Evolutionary conservation across 1,140 invertebrate genomes (phyloP).

Genomic region (Homarus americanus): DNA sequence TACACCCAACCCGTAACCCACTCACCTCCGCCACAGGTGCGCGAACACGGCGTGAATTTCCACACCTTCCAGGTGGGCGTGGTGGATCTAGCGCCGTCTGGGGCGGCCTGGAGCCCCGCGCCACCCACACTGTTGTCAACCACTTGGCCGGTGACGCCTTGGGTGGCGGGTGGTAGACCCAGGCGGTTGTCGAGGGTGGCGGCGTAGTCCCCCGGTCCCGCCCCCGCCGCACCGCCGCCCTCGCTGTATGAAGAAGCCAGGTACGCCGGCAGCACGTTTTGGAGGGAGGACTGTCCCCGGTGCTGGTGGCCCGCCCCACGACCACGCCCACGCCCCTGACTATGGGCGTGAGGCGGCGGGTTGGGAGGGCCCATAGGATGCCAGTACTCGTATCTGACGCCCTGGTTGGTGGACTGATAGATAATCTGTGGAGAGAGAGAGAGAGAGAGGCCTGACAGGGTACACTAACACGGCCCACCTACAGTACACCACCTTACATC

Average conservation of each 20-base stretch:
- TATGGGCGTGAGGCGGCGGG: not conserved
- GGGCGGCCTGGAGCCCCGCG: not conserved
- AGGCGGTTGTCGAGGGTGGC: conserved; percentile 2
- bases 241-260: conserved; percentile 20
- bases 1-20: too few relatives aligned
- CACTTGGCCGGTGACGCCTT: conserved; percentile 2
- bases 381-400: conserved; percentile 91
- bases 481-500: too few relatives aligned
- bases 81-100: not conserved
- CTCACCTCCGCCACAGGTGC: conserved; percentile 69
- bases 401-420: conserved; percentile 87
- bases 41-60: conserved; percentile 68
- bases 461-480: too few relatives aligned
- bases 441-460: too few relatives aligned
- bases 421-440: conserved; percentile 76
- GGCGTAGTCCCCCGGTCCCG: not conserved
- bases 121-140: not conserved
- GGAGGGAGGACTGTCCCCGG: conserved; percentile 9
- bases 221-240: not conserved
- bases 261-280: conserved; percentile 32
- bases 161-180: not conserved
- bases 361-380: conserved; percentile 48
- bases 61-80: conserved; percentile 61
- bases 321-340: not conserved
- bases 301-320: not conserved